phyloP scores from a whole-genome alignment of 2,797 vertebrate species.

The Danio jaintianensis region DNA sequence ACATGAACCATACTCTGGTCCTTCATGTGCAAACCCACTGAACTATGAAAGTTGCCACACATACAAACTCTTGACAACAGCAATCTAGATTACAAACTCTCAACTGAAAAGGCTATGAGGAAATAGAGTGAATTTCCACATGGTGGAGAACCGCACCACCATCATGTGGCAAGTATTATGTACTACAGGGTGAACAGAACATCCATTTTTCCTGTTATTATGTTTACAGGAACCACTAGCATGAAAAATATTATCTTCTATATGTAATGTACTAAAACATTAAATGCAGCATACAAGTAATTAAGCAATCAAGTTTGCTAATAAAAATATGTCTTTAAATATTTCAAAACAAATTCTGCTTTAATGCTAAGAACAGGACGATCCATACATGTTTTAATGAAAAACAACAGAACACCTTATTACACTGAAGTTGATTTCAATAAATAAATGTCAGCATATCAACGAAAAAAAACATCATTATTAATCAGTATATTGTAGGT shows the following conservation, averaged over 20 bases:
- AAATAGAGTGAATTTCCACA: slow-evolving; percentile 4
- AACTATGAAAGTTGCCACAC: background rate
- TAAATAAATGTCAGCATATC: slow-evolving; percentile 53
- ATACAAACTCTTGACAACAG: background rate
- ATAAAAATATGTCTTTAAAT: slow-evolving; percentile 53
- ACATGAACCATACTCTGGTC: slow-evolving; percentile 48
- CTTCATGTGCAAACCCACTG: slow-evolving; percentile 32
- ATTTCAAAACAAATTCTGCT: slow-evolving; percentile 36
- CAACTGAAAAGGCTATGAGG: slow-evolving; percentile 14
- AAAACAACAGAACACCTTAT: slow-evolving; percentile 43
- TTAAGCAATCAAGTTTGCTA: slow-evolving; percentile 17
- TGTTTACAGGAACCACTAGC: slow-evolving; percentile 30
- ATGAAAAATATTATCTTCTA: slow-evolving; percentile 50
- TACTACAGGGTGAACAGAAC: slow-evolving; percentile 38
- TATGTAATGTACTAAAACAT: slow-evolving; percentile 48
- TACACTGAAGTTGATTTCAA: slow-evolving; percentile 50
- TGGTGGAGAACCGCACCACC: slow-evolving; percentile 44
- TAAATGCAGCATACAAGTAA: slow-evolving; percentile 34
- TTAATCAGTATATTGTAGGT: slow-evolving; percentile 86
- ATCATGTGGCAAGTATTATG: slow-evolving; percentile 48
- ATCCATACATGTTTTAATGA: slow-evolving; percentile 12
- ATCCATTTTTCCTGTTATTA: slow-evolving; percentile 16
- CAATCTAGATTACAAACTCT: background rate
- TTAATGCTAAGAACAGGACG: slow-evolving; percentile 50
- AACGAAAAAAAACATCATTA: slow-evolving; percentile 34